Evolutionary conservation across 2,888 invertebrate genomes (phyloP), one percentile per base, ranked within the genome.

Genomic region (Dolichopus griseipennis): DNA sequence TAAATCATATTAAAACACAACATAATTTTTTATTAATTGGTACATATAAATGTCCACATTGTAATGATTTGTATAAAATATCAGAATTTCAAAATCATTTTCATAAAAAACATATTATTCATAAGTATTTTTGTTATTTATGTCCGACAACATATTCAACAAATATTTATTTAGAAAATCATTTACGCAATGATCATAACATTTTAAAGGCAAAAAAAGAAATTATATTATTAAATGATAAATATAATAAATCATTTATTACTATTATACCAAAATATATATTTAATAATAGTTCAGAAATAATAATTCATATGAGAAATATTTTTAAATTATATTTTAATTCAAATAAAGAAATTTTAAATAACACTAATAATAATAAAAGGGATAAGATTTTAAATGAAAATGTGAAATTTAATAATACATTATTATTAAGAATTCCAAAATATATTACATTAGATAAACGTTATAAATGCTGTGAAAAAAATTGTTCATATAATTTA

Each of bases 91-190:
- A 9, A 10, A 41, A 21, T 20, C 65, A 65, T 65, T 65, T 65
- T 21, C 6, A 27, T 63, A n/a, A 41, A 21, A 12, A 27, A 22
- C 65, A 65, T 65, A 20, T 5, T 37, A 1, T 5, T 10, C 9
- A 41, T 41, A 37, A 37, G 41, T 41, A 37, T 41, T 41, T 41
- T 21, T 65, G 65, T 41, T 65, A 65, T 41, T 41, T 65, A 20
- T 65, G 65, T 37, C 37, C 37, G 1, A 20, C 37, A 12, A 41
- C 37, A 7, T 20, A 8, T 8, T 21, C 4, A 3, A 21, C 65
- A 21, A 10, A 8, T 20, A 20, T 20, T 20, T 12, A 21, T 21
- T 15, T 37, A 20, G 12, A 65, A 12, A 20, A 41, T 10, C 65
- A 65, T 41, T 37, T 65, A 9, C n/a, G 3, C 3, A 1, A 21